A percentile compares a stretch with the other conserved stretches of the same genome.
phyloP scores from a whole-genome alignment of 2,113 vertebrate species.

The Barnardius zonarius region DNA sequence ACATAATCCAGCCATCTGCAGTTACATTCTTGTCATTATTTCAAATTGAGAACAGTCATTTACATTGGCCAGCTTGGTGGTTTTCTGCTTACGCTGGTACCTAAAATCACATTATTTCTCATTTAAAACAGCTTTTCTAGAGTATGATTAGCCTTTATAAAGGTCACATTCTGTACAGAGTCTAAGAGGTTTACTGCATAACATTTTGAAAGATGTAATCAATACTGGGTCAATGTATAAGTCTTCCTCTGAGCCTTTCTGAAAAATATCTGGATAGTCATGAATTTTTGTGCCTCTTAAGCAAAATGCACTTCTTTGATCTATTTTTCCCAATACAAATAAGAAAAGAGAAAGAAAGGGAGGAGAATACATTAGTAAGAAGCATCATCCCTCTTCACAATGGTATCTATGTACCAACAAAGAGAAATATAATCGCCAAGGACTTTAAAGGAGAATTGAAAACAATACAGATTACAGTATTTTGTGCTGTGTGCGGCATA shows the following conservation, averaged over 20 bases:
- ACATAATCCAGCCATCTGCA: background rate
- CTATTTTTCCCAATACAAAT: background rate
- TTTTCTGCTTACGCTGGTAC: background rate
- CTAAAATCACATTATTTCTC: background rate
- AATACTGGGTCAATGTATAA: background rate
- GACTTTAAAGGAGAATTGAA: background rate
- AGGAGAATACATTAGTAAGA: conserved; percentile 3
- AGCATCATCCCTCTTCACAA: background rate
- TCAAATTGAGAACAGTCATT: background rate
- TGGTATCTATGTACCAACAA: background rate
- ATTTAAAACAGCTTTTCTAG: background rate
- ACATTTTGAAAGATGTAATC: background rate
- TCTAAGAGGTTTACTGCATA: background rate
- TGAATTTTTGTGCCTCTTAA: background rate
- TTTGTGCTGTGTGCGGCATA: background rate
- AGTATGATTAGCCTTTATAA: background rate
- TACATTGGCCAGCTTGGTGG: background rate
- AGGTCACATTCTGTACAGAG: background rate
- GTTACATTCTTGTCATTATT: background rate
- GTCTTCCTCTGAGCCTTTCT: background rate
- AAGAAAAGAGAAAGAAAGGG: background rate
- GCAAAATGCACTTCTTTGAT: background rate
- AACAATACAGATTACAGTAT: background rate
- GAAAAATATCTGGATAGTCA: background rate
- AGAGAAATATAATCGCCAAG: background rate